These are phyloP conservation scores for Tethea ocularis DNA, from an alignment of 2,888 invertebrate genomes.

Conservation along the genomic window DNA sequence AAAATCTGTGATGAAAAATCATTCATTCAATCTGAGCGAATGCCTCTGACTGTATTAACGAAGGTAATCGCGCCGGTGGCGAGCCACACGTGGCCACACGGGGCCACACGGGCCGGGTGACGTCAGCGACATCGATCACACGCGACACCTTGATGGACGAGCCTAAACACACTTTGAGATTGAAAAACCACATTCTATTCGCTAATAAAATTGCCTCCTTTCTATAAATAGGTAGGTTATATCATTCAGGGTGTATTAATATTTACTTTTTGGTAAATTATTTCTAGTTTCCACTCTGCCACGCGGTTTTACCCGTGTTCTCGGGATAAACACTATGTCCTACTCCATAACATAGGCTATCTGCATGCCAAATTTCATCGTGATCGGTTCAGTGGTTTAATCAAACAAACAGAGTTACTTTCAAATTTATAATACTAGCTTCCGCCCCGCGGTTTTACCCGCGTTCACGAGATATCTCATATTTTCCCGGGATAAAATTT, in stretches of 20 bases:
- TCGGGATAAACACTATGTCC: no score
- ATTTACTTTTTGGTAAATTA: neutral
- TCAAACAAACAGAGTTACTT: no score
- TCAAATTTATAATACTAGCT: no score
- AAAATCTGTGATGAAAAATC: neutral
- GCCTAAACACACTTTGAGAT: constrained; percentile 39
- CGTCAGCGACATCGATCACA: constrained; percentile 30
- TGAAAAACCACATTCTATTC: constrained; percentile 20
- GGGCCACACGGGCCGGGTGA: constrained; percentile 18
- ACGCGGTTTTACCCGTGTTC: no score
- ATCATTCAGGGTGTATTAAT: neutral
- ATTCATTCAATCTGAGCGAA: neutral
- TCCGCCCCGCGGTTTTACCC: no score
- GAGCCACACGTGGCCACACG: constrained; percentile 12
- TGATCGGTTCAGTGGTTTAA: no score
- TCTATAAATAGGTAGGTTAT: neutral
- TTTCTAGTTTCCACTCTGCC: neutral
- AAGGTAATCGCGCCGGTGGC: constrained; percentile 14
- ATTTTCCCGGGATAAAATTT: no score
- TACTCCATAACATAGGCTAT: no score
- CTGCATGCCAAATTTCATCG: no score
- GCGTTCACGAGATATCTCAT: no score
- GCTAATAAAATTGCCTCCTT: constrained; percentile 4
- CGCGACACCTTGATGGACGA: constrained; percentile 36
- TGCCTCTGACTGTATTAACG: neutral